phyloP scores from a whole-genome alignment of 2,888 invertebrate genomes.

The Netelia virgata region DNA sequence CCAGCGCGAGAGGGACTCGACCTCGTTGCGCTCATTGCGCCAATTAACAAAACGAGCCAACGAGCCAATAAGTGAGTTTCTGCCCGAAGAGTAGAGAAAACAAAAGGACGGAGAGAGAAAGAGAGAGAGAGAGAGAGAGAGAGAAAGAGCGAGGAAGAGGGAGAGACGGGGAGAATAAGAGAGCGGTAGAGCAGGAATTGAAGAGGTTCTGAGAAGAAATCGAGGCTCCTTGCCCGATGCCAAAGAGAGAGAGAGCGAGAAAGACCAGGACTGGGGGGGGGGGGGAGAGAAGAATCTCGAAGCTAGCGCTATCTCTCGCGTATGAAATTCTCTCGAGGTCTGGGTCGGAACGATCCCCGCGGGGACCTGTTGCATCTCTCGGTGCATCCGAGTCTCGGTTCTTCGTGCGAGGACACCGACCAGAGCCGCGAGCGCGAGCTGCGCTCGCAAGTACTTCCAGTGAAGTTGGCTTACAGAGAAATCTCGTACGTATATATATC shows the following conservation, averaged over 20 bases:
- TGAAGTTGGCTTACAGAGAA: conserved; percentile 49
- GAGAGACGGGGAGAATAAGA: conserved; percentile 75
- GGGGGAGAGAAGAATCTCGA: conserved; percentile 3
- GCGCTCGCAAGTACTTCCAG: conserved; percentile 48
- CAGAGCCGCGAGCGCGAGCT: background rate
- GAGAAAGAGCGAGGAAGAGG: conserved; percentile 68
- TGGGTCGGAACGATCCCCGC: conserved; percentile 39
- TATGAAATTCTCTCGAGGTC: conserved; percentile 54
- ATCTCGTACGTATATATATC: conserved; percentile 4
- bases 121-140: conserved; percentile 70
- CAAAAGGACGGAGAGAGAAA: conserved; percentile 71
- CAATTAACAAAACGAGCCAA: conserved; percentile 76
- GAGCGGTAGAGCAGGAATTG: conserved; percentile 69
- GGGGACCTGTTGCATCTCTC: conserved; percentile 30
- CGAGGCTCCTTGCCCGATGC: conserved; percentile 64
- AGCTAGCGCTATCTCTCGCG: conserved; percentile 37
- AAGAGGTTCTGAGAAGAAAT: conserved; percentile 77
- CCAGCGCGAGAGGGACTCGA: conserved; percentile 72
- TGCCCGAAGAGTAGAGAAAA: conserved; percentile 72
- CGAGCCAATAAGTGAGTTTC: conserved; percentile 28
- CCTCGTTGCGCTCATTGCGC: conserved; percentile 81
- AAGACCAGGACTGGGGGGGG: background rate
- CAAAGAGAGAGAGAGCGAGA: conserved; percentile 14
- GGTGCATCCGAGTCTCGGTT: conserved; percentile 10
- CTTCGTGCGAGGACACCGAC: background rate